phyloP scores from a whole-genome alignment of 2,113 vertebrate genomes.

The Trematocara macrostoma region DNA sequence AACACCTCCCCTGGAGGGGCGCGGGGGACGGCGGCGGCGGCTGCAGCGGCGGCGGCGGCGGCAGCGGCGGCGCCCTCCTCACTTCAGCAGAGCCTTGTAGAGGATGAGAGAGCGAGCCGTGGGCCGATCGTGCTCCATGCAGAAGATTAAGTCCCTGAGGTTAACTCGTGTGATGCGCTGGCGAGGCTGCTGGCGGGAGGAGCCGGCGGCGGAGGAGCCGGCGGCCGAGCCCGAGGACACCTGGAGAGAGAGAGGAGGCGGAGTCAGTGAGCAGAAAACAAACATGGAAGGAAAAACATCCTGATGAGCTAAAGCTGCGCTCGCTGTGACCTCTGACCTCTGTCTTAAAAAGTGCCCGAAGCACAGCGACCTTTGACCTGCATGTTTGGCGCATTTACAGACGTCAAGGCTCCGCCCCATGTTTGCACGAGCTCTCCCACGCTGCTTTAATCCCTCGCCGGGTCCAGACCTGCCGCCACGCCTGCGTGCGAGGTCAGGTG shows the following conservation, averaged over 20 bases:
- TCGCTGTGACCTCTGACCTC: not conserved
- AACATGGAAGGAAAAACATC: not conserved
- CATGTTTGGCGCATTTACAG: not conserved
- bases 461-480: not conserved
- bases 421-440: not conserved
- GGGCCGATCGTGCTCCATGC: slow-evolving; percentile 79
- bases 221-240: slow-evolving; percentile 42
- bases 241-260: slow-evolving; percentile 13
- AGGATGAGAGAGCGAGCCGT: slow-evolving; percentile 75
- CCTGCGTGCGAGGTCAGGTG: not conserved
- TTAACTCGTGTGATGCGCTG: slow-evolving; percentile 80
- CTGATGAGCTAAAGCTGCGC: not conserved
- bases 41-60: not conserved
- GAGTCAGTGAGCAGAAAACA: not conserved
- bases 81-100: slow-evolving; percentile 77
- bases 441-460: not conserved
- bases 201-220: slow-evolving; percentile 29
- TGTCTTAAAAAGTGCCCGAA: not conserved
- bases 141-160: slow-evolving; percentile 87
- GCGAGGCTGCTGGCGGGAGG: slow-evolving; percentile 74
- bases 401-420: not conserved
- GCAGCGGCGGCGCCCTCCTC: not conserved
- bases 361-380: not conserved
- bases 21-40: not conserved
- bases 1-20: not conserved